These are phyloP conservation scores for Rhea pennata DNA, from an alignment of 2,113 vertebrate species.

Conservation along the genomic window DNA sequence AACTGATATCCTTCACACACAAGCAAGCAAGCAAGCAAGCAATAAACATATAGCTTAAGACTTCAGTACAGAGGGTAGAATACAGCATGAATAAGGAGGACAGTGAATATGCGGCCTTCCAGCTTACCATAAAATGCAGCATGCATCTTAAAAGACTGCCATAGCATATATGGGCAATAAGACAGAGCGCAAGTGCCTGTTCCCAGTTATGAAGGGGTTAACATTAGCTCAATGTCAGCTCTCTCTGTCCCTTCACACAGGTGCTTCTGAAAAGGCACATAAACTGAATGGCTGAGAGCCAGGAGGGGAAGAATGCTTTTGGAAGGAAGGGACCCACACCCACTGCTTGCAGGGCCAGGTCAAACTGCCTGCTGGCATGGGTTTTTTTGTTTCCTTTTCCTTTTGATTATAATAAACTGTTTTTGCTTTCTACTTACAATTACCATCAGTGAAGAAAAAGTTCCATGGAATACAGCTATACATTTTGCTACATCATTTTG, in stretches of 20 bases:
- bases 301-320: conserved; percentile 5
- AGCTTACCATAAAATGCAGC: neutral
- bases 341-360: neutral
- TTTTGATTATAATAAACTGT: conserved; percentile 28
- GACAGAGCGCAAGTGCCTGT: neutral
- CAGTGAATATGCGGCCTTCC: neutral
- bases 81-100: rapidly evolving
- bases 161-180: neutral
- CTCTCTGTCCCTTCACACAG: neutral
- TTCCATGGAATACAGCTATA: neutral
- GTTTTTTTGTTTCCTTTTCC: conserved; percentile 25
- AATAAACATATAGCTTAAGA: neutral
- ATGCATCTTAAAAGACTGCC: neutral
- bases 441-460: neutral
- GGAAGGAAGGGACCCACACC: conserved; percentile 52
- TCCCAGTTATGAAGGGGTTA: neutral
- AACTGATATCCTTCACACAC: neutral
- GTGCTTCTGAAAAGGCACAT: conserved; percentile 34
- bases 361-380: conserved; percentile 31
- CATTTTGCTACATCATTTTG: neutral
- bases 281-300: neutral
- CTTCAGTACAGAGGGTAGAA: neutral
- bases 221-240: conserved; percentile 19
- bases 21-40: neutral
- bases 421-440: conserved; percentile 7